phyloP scores from a whole-genome alignment of 2,797 vertebrate genomes.

The Cyprinodon diabolis region DNA sequence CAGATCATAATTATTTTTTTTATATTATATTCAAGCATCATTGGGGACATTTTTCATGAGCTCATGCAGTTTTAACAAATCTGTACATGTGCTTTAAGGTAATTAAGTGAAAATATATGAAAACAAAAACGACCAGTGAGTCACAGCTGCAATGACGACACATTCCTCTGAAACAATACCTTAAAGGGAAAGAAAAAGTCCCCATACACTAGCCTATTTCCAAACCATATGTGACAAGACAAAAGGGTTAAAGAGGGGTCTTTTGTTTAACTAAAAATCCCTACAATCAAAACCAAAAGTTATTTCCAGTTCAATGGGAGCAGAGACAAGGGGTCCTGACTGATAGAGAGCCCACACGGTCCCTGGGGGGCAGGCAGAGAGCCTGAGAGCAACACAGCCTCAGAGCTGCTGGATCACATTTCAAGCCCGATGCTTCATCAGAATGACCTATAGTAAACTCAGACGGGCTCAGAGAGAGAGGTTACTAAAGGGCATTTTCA shows the following conservation, averaged over 20 bases:
- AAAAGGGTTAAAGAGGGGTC: conserved; percentile 28
- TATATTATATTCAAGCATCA: neutral
- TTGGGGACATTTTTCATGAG: neutral
- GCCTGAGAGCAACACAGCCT: conserved; percentile 31
- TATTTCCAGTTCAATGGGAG: conserved; percentile 63
- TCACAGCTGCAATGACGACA: neutral
- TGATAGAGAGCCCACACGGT: conserved; percentile 47
- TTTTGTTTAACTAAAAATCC: conserved; percentile 55
- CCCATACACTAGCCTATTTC: conserved; percentile 9
- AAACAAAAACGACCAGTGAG: neutral
- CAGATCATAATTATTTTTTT: neutral
- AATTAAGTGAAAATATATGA: neutral
- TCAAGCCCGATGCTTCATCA: conserved; percentile 66
- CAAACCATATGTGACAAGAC: conserved; percentile 39
- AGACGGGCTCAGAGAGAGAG: conserved; percentile 57
- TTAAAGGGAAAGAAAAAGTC: neutral
- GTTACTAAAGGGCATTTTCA: conserved; percentile 89
- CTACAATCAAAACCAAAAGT: conserved; percentile 52
- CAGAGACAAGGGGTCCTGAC: conserved; percentile 52
- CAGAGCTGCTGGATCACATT: conserved; percentile 72
- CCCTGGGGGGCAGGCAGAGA: conserved; percentile 30
- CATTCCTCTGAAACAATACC: neutral
- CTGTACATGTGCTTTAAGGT: neutral
- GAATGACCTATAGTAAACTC: conserved; percentile 91
- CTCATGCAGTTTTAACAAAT: neutral